Evolutionary conservation across 2,888 invertebrate species (phyloP).

Genomic region (Cerceris ruficornis): DNA sequence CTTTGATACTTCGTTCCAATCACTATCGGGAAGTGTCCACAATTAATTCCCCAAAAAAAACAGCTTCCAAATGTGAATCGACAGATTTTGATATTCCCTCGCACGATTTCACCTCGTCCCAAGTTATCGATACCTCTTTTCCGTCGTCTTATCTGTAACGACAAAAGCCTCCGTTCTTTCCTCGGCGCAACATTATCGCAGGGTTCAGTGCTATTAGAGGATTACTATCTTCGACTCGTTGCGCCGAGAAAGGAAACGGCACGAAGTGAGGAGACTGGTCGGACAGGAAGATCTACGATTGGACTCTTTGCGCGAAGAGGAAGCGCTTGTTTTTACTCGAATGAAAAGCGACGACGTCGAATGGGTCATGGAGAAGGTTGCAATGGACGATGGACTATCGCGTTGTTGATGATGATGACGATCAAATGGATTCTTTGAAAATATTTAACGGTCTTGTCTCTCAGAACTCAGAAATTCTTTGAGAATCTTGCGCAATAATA

Average conservation of each 20-base stretch:
- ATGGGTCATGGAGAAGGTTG: slow-evolving; percentile 10
- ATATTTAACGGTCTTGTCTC: too few species aligned
- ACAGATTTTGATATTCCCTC: too few species aligned
- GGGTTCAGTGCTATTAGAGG: slow-evolving; percentile 36
- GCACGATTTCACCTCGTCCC: neutral
- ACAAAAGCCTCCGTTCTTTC: neutral
- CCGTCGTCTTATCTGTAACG: neutral
- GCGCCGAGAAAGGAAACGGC: slow-evolving; percentile 44
- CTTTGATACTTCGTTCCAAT: too few species aligned
- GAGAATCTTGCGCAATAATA: too few species aligned
- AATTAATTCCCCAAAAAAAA: too few species aligned
- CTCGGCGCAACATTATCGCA: slow-evolving; percentile 8
- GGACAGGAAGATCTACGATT: slow-evolving; percentile 52
- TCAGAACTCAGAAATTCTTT: too few species aligned
- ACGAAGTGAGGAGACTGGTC: slow-evolving; percentile 24
- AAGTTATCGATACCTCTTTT: neutral
- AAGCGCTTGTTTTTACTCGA: slow-evolving; percentile 41
- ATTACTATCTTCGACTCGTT: slow-evolving; percentile 19
- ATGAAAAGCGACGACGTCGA: slow-evolving; percentile 21
- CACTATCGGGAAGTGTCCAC: too few species aligned
- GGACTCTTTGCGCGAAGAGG: slow-evolving; percentile 34
- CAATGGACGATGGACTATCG: neutral
- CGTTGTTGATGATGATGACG: too few species aligned
- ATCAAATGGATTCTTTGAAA: too few species aligned
- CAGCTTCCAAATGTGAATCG: too few species aligned